Evolutionary conservation across 2,113 vertebrate species (phyloP), one percentile per base, ranked within the genome.

Genomic region (Festucalex cinctus): DNA sequence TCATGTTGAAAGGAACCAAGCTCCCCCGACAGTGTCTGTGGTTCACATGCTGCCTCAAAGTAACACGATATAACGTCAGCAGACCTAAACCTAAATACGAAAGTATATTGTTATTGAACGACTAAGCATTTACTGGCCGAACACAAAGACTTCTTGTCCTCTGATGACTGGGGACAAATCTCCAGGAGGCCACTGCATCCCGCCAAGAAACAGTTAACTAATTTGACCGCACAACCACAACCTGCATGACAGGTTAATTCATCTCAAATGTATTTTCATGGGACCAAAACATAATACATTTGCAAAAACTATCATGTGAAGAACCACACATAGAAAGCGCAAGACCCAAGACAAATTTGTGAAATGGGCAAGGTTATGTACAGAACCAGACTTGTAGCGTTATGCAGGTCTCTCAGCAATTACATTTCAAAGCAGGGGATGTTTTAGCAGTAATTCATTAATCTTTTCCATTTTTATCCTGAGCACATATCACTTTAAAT

Each of bases 41-140:
- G 39, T 43, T 22, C 14, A 26, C 60, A 43, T 24, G 36, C 60
- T 26, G 14, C 60, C 39, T 62, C 60, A 16, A 17, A 43, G 60
- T 62, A 62, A 62, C 60, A 62, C 8, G 13, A 62, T 62, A 62
- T 44, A 43, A 41, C 22, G 24, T 26, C 39, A 62, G 35, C 57
- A 59, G 60, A 62, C 39, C 60, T 62, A 26, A 62, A 62, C 39
- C 60, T 43, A 43, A 62, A 62, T 26, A 62, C 43, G 60, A 62
- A 16, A 43, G 58, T n/a, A 43, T 62, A 41, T 41, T 62, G 22
- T 17, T 62, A 43, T 24, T 43, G 37, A 39, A 20, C 35, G 17
- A 35, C 16, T 37, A 59, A 59, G 57, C 19, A 41, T 63, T 44
- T 43, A 10, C 46, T 63, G 26, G 62, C 62, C 12, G 26, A 28